phyloP scores from a whole-genome alignment of 1,140 invertebrate species.

The Tetragonula clypearis region DNA sequence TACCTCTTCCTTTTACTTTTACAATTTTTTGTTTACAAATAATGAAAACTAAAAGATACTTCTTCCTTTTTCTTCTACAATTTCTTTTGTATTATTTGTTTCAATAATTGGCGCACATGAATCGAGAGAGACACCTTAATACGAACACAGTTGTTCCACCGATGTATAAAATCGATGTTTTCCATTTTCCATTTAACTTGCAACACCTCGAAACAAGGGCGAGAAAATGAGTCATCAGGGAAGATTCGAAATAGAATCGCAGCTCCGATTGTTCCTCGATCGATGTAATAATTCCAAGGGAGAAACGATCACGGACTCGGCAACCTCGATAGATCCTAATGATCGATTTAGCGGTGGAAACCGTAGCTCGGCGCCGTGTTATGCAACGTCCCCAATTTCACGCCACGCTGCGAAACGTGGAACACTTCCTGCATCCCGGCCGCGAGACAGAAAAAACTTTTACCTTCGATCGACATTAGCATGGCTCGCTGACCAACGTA shows the following conservation, averaged over 20 bases:
- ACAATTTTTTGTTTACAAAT: no score
- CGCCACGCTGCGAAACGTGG: conserved; percentile 15
- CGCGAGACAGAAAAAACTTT: conserved; percentile 65
- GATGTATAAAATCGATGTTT: no score
- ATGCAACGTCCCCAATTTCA: conserved; percentile 52
- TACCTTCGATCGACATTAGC: conserved; percentile 65
- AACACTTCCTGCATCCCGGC: conserved; percentile 46
- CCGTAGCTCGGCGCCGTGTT: conserved; percentile 37
- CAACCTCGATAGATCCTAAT: conserved; percentile 45
- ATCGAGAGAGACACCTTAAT: no score
- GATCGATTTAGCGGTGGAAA: conserved; percentile 29
- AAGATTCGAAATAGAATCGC: neutral
- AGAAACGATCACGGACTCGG: conserved; percentile 13
- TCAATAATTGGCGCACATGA: no score
- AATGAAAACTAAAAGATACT: no score
- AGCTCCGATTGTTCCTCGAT: neutral
- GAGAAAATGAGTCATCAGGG: neutral
- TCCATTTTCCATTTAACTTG: neutral
- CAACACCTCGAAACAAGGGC: neutral
- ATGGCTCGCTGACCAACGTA: conserved; percentile 43
- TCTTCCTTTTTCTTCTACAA: no score
- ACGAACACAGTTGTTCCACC: no score
- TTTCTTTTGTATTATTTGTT: no score
- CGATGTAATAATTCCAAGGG: conserved; percentile 26
- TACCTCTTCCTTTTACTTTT: no score